Evolutionary conservation across 2,888 invertebrate species (phyloP), one percentile per base, ranked within the genome.

Genomic region (Carterocephalus palaemon): DNA sequence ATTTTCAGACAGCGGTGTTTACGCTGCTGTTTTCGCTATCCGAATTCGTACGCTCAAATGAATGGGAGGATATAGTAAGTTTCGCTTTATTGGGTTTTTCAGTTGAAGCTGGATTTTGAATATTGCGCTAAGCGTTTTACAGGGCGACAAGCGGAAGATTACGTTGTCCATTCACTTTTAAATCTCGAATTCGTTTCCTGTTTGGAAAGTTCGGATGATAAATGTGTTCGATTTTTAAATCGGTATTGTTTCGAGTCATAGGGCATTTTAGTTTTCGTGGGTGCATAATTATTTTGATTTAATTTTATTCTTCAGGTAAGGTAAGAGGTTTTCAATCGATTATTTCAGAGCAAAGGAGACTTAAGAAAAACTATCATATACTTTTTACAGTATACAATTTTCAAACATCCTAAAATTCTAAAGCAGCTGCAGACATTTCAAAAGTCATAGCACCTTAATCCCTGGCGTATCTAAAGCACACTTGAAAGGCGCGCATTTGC

Each of bases 11-110:
- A 22, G 16, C 17, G n/a, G 9, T 31, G 12, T 39, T n/a, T n/a
- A 8, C 5, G 0, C 4, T 10, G 4, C 17, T 36, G 23, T 29
- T 24, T 45, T 45, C n/a, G n/a, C n/a, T 37, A 34, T 37, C 15
- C 10, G 43, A 24, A 45, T 45, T 45, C 43, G 37, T 37, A 45
- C 8, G 43, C 36, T 23, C 43, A 37, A 43, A 45, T 45, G 36
- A 45, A 37, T 45, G 36, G 42, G 15, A n/a, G 33, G 42, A 42
- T 42, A 42, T 34, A 34, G 26, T 42, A 42, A 37, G 37, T 45
- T 45, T 45, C 13, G 37, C 43, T 45, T 37, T 45, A 45, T 45
- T 45, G 43, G 45, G 37, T 32, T 38, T 37, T 45, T 45, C 45
- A 38, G 37, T 45, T 45, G 15, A 32, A 37, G 37, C 45, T 38